Evolutionary conservation across 1,140 invertebrate species (phyloP).

Genomic region (Diabrotica virgifera): DNA sequence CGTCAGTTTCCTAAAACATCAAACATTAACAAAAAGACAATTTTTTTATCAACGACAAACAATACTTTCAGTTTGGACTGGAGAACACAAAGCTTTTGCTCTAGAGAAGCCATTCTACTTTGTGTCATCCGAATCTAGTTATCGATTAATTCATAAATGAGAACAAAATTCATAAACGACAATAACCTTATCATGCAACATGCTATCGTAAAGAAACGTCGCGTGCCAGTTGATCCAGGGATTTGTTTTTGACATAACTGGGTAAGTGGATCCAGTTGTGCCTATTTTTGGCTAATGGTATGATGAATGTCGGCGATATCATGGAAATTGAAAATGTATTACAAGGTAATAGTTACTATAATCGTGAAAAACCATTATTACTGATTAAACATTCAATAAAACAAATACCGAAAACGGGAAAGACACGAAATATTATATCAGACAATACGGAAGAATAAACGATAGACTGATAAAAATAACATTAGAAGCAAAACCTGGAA

Average conservation of each 20-base stretch:
- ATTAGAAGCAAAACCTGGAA: too few relatives aligned
- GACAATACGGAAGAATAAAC: too few relatives aligned
- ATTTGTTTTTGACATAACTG: not conserved
- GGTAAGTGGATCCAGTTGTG: not conserved
- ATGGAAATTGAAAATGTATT: too few relatives aligned
- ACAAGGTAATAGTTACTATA: too few relatives aligned
- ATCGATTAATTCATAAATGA: slow-evolving; percentile 42
- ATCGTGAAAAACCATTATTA: too few relatives aligned
- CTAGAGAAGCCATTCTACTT: slow-evolving; percentile 31
- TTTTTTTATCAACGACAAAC: not conserved
- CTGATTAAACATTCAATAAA: too few relatives aligned
- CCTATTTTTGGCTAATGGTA: too few relatives aligned
- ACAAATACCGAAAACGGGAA: too few relatives aligned
- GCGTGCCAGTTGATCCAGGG: not conserved
- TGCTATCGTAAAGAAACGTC: not conserved
- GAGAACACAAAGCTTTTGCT: slow-evolving; percentile 35
- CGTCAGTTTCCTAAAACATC: slow-evolving; percentile 36
- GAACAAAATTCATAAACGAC: slow-evolving; percentile 32
- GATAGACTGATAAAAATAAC: too few relatives aligned
- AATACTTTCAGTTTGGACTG: slow-evolving; percentile 38
- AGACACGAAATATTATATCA: too few relatives aligned
- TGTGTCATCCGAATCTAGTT: slow-evolving; percentile 33
- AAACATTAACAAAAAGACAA: slow-evolving; percentile 4
- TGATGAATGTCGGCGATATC: too few relatives aligned
- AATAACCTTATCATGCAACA: slow-evolving; percentile 28